A percentile compares a stretch with the other conserved stretches of the same genome.
phyloP scores from a whole-genome alignment of 2,113 vertebrate genomes.

The Xenopus borealis region DNA sequence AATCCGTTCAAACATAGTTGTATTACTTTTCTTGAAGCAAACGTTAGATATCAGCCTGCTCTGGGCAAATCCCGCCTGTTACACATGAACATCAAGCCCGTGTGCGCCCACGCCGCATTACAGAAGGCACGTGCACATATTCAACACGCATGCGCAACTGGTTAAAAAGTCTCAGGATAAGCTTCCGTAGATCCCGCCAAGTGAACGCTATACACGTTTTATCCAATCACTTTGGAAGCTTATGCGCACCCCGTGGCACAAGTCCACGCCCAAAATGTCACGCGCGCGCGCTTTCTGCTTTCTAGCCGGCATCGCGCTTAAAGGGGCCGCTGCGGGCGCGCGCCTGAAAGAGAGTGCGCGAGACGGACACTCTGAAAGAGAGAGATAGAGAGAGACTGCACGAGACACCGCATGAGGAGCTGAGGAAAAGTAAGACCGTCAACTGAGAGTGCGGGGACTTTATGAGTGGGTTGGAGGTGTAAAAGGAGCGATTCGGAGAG shows the following conservation, averaged over 20 bases:
- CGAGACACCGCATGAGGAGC: background rate
- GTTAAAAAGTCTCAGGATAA: too few relatives aligned
- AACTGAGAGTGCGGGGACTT: background rate
- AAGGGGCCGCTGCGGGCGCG: conserved; percentile 38
- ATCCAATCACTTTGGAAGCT: background rate
- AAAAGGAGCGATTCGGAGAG: background rate
- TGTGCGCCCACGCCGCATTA: conserved; percentile 13
- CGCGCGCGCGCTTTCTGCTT: background rate
- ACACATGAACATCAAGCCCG: background rate
- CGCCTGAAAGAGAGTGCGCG: conserved; percentile 26
- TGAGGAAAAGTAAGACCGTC: background rate
- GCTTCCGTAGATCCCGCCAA: background rate
- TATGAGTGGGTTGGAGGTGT: background rate
- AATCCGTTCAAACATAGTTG: too few relatives aligned
- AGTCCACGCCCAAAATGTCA: background rate
- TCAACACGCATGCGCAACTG: conserved; percentile 6
- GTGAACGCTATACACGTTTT: background rate
- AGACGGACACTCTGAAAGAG: conserved; percentile 7
- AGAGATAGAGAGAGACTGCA: conserved; percentile 20
- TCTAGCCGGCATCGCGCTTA: conserved; percentile 17
- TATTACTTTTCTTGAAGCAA: too few relatives aligned
- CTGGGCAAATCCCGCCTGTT: background rate
- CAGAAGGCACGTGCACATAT: background rate
- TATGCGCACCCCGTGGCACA: background rate
- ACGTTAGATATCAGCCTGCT: too few relatives aligned